Evolutionary conservation across 2,888 invertebrate species (phyloP).

Genomic region (Eremobia ochroleuca): DNA sequence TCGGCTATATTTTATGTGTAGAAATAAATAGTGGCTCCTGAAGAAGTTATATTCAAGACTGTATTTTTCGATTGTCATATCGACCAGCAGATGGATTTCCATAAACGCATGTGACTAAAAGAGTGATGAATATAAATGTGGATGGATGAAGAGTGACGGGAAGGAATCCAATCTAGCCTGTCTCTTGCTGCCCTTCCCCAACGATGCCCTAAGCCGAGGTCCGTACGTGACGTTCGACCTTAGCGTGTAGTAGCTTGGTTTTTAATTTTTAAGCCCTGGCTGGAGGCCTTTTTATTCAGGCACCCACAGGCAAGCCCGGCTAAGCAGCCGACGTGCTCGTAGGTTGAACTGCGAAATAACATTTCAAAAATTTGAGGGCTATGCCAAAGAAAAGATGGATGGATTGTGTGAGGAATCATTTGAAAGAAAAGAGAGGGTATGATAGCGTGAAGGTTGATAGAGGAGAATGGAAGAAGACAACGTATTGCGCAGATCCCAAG

Average conservation of each 20-base stretch:
- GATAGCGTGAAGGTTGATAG: not conserved
- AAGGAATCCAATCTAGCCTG: too few relatives aligned
- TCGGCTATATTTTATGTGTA: too few relatives aligned
- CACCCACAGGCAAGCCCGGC: too few relatives aligned
- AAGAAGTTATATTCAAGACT: not conserved
- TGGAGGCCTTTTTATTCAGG: too few relatives aligned
- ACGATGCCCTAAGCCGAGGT: too few relatives aligned
- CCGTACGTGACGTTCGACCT: too few relatives aligned
- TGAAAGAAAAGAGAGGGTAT: not conserved
- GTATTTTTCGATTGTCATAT: not conserved
- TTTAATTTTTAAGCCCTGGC: too few relatives aligned
- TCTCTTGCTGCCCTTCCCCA: too few relatives aligned
- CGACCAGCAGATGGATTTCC: not conserved
- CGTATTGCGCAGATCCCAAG: not conserved
- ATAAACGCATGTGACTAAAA: not conserved
- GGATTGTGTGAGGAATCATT: not conserved
- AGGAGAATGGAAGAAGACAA: not conserved
- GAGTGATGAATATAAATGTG: not conserved
- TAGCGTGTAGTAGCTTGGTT: too few relatives aligned
- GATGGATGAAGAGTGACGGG: not conserved
- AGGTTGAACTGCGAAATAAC: too few relatives aligned
- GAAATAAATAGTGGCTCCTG: not conserved
- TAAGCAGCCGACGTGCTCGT: too few relatives aligned
- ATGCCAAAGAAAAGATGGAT: not conserved
- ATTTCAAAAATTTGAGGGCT: not conserved